Conservation (phyloP, 2,888 invertebrate genomes). For the Phaedon cochleariae region DNA sequence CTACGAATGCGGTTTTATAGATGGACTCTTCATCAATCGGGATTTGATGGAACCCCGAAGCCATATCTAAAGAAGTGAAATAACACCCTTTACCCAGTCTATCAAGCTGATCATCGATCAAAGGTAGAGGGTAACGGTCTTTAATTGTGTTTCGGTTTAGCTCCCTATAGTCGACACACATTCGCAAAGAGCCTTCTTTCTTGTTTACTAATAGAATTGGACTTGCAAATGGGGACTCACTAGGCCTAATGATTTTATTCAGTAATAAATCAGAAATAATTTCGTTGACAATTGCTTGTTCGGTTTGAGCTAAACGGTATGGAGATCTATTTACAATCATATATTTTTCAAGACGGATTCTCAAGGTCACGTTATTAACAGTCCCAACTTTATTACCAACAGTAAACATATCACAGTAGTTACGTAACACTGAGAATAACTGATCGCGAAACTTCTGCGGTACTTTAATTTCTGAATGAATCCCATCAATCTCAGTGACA, state of each 20-base stretch:
- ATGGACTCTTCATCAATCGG: slow-evolving; percentile 40
- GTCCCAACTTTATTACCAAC: slow-evolving; percentile 31
- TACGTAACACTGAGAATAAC: too few relatives aligned
- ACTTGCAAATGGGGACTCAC: slow-evolving; percentile 43
- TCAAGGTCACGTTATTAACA: slow-evolving; percentile 28
- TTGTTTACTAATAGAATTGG: slow-evolving; percentile 36
- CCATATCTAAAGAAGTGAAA: slow-evolving; percentile 52
- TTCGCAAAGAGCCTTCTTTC: slow-evolving; percentile 39
- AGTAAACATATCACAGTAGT: too few relatives aligned
- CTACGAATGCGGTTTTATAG: slow-evolving; percentile 18
- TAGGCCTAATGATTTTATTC: slow-evolving; percentile 40
- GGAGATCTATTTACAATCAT: slow-evolving; percentile 30
- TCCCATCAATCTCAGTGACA: not conserved
- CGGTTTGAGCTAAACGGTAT: slow-evolving; percentile 45
- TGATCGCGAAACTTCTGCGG: slow-evolving; percentile 19
- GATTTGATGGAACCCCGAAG: too few relatives aligned
- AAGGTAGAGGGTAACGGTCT: slow-evolving; percentile 51
- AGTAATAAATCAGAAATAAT: slow-evolving; percentile 38
- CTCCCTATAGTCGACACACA: slow-evolving; percentile 49
- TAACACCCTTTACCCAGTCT: slow-evolving; percentile 43
- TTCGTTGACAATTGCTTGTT: slow-evolving; percentile 36
- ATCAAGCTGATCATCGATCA: slow-evolving; percentile 51
- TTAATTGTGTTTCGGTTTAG: slow-evolving; percentile 51
- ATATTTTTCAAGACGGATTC: slow-evolving; percentile 22
- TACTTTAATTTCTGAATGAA: slow-evolving; percentile 21